Evolutionary conservation across 2,113 vertebrate species (phyloP).

Genomic region (Paramisgurnus dabryanus): DNA sequence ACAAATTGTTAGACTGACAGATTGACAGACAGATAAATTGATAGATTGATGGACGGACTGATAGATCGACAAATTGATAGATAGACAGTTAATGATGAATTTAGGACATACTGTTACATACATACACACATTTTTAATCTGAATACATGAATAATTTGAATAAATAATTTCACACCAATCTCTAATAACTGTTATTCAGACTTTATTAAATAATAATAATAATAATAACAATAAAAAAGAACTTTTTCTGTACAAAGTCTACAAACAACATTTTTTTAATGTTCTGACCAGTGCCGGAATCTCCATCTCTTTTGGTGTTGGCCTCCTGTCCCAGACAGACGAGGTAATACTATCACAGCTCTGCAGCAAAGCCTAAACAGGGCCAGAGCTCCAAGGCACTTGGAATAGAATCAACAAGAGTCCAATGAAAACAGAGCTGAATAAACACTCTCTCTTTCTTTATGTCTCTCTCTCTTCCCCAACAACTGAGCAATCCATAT

Average conservation of each 20-base stretch:
- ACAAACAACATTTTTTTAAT: slow-evolving; percentile 91
- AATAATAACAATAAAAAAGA: slow-evolving; percentile 92
- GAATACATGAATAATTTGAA: neutral
- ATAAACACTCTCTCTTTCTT: slow-evolving; percentile 47
- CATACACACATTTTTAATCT: neutral
- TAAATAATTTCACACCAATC: slow-evolving; percentile 34
- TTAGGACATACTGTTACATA: neutral
- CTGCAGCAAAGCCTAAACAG: slow-evolving; percentile 75
- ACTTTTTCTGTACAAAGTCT: slow-evolving; percentile 96
- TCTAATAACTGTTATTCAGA: slow-evolving; percentile 71
- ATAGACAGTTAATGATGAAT: neutral
- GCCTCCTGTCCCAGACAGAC: slow-evolving; percentile 77
- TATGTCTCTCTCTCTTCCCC: neutral
- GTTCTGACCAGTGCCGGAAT: slow-evolving; percentile 79
- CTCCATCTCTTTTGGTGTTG: slow-evolving; percentile 63
- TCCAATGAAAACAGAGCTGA: slow-evolving; percentile 66
- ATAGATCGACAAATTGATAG: neutral
- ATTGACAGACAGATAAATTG: neutral
- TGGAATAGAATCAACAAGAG: slow-evolving; percentile 77
- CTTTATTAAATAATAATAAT: slow-evolving; percentile 96
- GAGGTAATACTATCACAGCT: slow-evolving; percentile 81
- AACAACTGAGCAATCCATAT: slow-evolving; percentile 37
- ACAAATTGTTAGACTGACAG: neutral
- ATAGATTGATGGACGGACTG: neutral
- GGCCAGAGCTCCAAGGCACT: slow-evolving; percentile 88